Evolutionary conservation across 2,797 vertebrate species (phyloP).

Genomic region (Podargus strigoides): DNA sequence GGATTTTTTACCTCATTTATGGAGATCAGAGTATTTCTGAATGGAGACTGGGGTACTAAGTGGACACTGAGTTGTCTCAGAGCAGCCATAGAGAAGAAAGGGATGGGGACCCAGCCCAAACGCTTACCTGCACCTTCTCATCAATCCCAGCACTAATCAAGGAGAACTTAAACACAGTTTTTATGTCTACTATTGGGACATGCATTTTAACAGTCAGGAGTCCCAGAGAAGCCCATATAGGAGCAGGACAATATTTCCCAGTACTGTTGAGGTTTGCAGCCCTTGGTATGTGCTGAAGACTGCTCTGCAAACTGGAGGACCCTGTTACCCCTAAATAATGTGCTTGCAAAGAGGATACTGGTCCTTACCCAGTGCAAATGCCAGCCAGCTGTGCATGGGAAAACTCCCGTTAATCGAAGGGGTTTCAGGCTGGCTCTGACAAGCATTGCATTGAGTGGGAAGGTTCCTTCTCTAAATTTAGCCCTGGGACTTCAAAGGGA

Average conservation of each 20-base stretch:
- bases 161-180: background rate
- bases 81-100: background rate
- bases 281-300: background rate
- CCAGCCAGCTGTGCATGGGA: background rate
- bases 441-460: background rate
- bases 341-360: background rate
- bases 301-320: background rate
- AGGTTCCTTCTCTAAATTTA: background rate
- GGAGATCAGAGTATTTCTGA: background rate
- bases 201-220: background rate
- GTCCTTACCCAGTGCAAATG: background rate
- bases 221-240: background rate
- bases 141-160: background rate
- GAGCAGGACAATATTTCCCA: background rate
- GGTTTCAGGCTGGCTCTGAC: background rate
- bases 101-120: background rate
- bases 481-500: background rate
- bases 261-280: rapidly evolving
- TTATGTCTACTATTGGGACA: background rate
- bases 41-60: background rate
- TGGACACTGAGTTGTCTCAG: background rate
- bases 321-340: background rate
- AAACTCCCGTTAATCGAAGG: background rate
- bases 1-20: background rate
- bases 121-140: background rate